Base-by-base conservation (phyloP, 2,113 vertebrate genomes). In the Symphodus melops region DNA sequence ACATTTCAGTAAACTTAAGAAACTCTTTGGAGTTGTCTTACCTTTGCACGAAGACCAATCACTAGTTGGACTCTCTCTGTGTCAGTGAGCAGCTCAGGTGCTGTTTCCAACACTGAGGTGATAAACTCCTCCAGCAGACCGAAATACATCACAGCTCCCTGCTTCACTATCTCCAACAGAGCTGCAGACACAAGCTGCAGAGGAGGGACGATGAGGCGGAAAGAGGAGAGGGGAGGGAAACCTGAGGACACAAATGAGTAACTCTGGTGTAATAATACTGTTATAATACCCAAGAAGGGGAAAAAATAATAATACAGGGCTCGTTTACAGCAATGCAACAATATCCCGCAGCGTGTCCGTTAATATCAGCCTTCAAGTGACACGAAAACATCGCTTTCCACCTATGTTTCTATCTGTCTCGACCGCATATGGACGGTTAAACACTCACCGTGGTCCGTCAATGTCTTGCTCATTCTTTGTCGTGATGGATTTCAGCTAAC, bases 21-120 rank as follows among this genome's bases (percentile, higher is more conserved):
- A 9, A 41, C 3, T 41, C 9, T 41, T 9, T 41, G 11, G 2
- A 17, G 6, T 17, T 1, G 8, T 56, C 68, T 60, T 78, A 94
- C 93, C 92, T 87, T 90, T 39, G 93, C 94, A 48, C 88, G 85
- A 9, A 95, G 81, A 0, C 93, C 94, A 73, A 94, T 65, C 21
- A 85, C 84, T 13, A 93, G 87, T 14, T 92, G 92, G 53, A 85
- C 88, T 12, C 82, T 74, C 67, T 95, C 93, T 5, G 90, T 87
- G 79, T 81, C 75, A 19, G 70, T 82, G 55, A 94, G 91, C 73
- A 94, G 44, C 9, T 91, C 92, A 1, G 93, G 94, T 2, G 88
- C 92, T 0, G 77, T 78, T 4, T 75, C 68, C 20, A 86, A 65
- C 55, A 95, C 70, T 0, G 76, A 83, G 6, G 52, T 64, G 58